Percentiles rank a stretch among this genome's conserved stretches.
These are phyloP conservation scores for Coregonus suidteri DNA, from an alignment of 2,797 vertebrate genomes.

Conservation along the genomic window DNA sequence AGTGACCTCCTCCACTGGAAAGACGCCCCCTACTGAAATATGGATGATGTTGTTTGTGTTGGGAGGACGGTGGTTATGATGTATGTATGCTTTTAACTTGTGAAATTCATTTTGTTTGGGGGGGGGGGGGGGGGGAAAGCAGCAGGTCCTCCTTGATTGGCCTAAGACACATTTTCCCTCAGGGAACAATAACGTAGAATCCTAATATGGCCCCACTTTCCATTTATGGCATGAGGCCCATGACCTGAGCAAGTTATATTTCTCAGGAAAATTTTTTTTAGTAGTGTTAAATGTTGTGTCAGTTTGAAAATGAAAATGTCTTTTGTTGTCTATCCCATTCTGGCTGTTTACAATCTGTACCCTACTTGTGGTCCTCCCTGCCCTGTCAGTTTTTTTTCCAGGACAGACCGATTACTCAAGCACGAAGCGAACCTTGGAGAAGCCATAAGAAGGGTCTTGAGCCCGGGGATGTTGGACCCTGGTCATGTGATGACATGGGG, in stretches of 20 bases:
- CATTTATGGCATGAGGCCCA: not conserved
- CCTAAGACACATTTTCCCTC: too few relatives aligned
- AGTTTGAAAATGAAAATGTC: not conserved
- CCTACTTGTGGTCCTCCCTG: not conserved
- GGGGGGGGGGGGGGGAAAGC: too few relatives aligned
- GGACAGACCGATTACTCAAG: slow-evolving; percentile 97
- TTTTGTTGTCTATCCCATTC: not conserved
- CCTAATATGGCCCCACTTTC: too few relatives aligned
- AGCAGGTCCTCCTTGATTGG: too few relatives aligned
- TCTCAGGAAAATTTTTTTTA: not conserved
- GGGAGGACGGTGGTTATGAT: too few relatives aligned
- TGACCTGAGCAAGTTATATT: not conserved
- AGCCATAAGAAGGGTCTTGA: slow-evolving; percentile 89
- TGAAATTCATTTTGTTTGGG: too few relatives aligned
- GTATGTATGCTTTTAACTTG: too few relatives aligned
- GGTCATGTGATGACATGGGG: slow-evolving; percentile 80
- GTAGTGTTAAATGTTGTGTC: not conserved
- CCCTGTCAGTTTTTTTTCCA: slow-evolving; percentile 91
- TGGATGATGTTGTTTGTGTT: too few relatives aligned
- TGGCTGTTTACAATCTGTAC: not conserved
- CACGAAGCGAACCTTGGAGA: slow-evolving; percentile 98
- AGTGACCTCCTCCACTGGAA: slow-evolving; percentile 14
- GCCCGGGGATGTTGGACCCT: slow-evolving; percentile 82
- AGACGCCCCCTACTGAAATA: not conserved
- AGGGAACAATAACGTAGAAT: too few relatives aligned